Conservation (phyloP, 2,113 vertebrate species). For the Phyllopteryx taeniolatus region DNA sequence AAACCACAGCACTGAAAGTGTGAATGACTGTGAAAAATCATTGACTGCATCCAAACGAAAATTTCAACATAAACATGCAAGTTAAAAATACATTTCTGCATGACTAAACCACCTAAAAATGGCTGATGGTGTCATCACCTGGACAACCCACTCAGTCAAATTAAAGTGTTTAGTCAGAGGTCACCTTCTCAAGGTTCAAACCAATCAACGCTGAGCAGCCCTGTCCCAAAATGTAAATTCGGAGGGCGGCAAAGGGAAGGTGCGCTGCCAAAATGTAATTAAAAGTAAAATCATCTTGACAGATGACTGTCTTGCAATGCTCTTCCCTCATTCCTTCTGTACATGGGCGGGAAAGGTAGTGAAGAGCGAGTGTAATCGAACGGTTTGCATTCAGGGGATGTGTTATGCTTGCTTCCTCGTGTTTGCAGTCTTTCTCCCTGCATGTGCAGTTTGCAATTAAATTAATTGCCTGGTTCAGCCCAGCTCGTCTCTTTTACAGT, state of each 20-base stretch:
- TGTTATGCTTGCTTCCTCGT: constrained; percentile 20
- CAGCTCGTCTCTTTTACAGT: constrained; percentile 29
- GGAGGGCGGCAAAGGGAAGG: constrained; percentile 16
- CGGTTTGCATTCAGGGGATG: constrained; percentile 47
- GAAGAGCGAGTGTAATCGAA: constrained; percentile 51
- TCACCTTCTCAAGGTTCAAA: constrained; percentile 21
- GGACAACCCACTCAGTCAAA: constrained; percentile 20
- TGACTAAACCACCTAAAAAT: neutral
- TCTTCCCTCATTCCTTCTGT: constrained; percentile 51
- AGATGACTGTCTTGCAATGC: constrained; percentile 51
- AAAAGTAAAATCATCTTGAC: constrained; percentile 69
- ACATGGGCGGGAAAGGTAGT: constrained; percentile 41
- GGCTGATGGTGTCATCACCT: constrained; percentile 6
- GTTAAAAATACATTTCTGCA: constrained; percentile 3
- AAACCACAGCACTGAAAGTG: constrained; percentile 11
- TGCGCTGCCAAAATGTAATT: constrained; percentile 50
- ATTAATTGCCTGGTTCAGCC: constrained; percentile 49
- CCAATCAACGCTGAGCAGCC: constrained; percentile 23
- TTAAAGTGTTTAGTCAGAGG: constrained; percentile 22
- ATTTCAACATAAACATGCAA: neutral
- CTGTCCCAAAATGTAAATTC: constrained; percentile 41
- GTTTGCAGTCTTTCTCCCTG: constrained; percentile 16
- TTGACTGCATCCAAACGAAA: neutral
- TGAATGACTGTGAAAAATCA: constrained; percentile 8
- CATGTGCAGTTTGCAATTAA: constrained; percentile 36